A percentile compares a stretch with the other conserved stretches of the same genome.
Evolutionary conservation across 2,888 invertebrate genomes (phyloP).

Genomic region (Patella caerulea): DNA sequence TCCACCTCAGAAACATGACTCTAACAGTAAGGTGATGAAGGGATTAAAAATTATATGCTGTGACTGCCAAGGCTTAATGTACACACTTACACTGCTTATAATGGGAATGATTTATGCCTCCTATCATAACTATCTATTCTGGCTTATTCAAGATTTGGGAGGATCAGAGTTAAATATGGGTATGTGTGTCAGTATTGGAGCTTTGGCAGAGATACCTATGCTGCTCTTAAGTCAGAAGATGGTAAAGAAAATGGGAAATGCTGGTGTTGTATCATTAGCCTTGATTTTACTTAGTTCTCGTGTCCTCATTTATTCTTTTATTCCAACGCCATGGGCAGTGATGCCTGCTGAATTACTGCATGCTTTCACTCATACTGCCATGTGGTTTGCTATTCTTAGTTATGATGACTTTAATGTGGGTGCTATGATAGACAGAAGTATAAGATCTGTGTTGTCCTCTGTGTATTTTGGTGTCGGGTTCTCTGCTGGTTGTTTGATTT

Average conservation of each 20-base stretch:
- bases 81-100: slow-evolving; percentile 58
- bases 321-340: slow-evolving; percentile 63
- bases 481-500: slow-evolving; percentile 56
- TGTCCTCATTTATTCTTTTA: slow-evolving; percentile 61
- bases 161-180: slow-evolving; percentile 61
- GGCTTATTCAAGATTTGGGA: slow-evolving; percentile 63
- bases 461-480: slow-evolving; percentile 66
- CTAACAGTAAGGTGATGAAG: slow-evolving; percentile 54
- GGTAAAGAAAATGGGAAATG: slow-evolving; percentile 56
- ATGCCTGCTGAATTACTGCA: slow-evolving; percentile 58
- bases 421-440: slow-evolving; percentile 60
- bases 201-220: slow-evolving; percentile 64
- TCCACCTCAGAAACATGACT: slow-evolving; percentile 49
- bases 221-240: slow-evolving; percentile 54
- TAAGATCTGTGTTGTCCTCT: slow-evolving; percentile 59
- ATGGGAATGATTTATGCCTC: slow-evolving; percentile 59
- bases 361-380: slow-evolving; percentile 61
- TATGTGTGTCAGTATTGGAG: slow-evolving; percentile 56
- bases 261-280: slow-evolving; percentile 55
- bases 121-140: slow-evolving; percentile 64
- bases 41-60: slow-evolving; percentile 57
- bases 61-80: slow-evolving; percentile 55
- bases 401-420: slow-evolving; percentile 58
- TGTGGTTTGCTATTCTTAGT: slow-evolving; percentile 64
- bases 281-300: slow-evolving; percentile 52